Evolutionary conservation across 2,113 vertebrate genomes (phyloP), one percentile per base, ranked within the genome.

Genomic region (Gobio gobio): DNA sequence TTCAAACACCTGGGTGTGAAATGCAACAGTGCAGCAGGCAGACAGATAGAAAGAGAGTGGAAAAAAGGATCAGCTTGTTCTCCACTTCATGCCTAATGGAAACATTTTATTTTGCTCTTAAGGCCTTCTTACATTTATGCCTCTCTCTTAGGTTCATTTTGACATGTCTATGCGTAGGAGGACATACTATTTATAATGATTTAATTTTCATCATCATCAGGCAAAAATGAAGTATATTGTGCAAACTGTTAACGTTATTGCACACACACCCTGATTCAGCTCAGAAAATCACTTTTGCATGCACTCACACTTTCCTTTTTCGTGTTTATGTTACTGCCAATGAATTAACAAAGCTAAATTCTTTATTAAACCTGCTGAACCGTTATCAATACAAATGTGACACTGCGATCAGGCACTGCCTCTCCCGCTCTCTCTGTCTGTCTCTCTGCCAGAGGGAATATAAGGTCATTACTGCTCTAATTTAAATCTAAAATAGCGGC

Each of bases 351-450:
- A 73, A 58, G 66, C 66, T 73, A 72, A 83, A 83, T 73, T 82
- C 80, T 82, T 72, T 83, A 83, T 83, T 83, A 83, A 83, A 83
- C 63, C 81, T 73, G 81, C 81, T 83, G 66, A 58, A 83, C 49
- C 81, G 81, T 49, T 72, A 83, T 83, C 64, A 72, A 54, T 56
- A 66, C 81, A 83, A 83, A 83, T 72, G 66, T 56, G 66, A 72
- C 61, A 68, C 18, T 6, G 9, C 2, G 45, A 83, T 40, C 49
- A 54, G 64, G 20, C 40, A 3, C 59, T 75, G 12, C 47, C 70
- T 66, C 73, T 54, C 59, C 3, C 20, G 12, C 54, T 14, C 45
- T 83, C 78, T 64, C 49, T 40, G 33, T 78, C 85, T 70, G 49
- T 70, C 18, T 33, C 59, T 68, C 81, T 29, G 29, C 70, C 80